A percentile compares a stretch with the other conserved stretches of the same genome.
phyloP scores from a whole-genome alignment of 2,888 invertebrate species.

The Dastarcus helophoroides region DNA sequence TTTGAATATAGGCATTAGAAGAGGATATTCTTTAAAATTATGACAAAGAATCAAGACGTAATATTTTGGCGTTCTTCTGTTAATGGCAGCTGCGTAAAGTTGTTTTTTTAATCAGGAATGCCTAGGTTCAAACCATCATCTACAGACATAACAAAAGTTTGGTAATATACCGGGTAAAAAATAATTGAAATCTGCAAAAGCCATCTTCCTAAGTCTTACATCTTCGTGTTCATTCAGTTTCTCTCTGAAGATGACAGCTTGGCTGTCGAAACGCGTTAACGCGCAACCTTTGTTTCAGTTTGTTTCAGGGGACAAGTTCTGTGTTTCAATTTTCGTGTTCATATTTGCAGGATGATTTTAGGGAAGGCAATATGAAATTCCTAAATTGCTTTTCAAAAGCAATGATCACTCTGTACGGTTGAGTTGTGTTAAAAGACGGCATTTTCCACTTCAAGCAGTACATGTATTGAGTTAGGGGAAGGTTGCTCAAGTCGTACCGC shows the following conservation, averaged over 20 bases:
- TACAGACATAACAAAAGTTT: conserved; percentile 70
- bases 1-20: conserved; percentile 57
- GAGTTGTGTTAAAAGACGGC: conserved; percentile 62
- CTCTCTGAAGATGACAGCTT: too few species aligned
- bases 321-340: conserved; percentile 97
- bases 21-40: conserved; percentile 84
- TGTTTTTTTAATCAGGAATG: conserved; percentile 81
- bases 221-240: too few species aligned
- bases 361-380: conserved; percentile 86
- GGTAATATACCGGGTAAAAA: conserved; percentile 39
- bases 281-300: too few species aligned
- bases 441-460: conserved; percentile 59
- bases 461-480: conserved; percentile 56
- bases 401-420: conserved; percentile 82
- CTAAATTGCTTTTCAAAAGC: conserved; percentile 99
- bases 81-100: conserved; percentile 77
- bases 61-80: conserved; percentile 82
- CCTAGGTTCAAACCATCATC: conserved; percentile 87
- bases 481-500: too few species aligned
- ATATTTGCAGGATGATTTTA: conserved; percentile 91
- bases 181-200: conserved; percentile 72
- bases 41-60: conserved; percentile 87
- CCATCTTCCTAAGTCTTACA: conserved; percentile 72
- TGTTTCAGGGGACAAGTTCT: conserved; percentile 10
- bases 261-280: conserved; percentile 19